Percentiles rank a stretch among this genome's conserved stretches.
phyloP scores from a whole-genome alignment of 2,797 vertebrate genomes.

The Lophotriccus pileatus region DNA sequence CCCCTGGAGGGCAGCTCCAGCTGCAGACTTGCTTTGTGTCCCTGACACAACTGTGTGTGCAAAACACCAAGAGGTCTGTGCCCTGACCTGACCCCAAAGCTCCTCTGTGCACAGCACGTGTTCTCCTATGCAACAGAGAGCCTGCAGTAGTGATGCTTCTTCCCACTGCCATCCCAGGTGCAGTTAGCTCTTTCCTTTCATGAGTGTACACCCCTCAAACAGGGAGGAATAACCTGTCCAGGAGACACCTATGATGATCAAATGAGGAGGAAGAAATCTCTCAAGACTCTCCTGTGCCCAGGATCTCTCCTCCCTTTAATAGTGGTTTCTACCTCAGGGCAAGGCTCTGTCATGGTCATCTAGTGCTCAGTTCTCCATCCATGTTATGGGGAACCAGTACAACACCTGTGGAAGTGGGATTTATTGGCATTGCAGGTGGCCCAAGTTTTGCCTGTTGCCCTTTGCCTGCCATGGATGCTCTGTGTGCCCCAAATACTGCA shows the following conservation, averaged over 20 bases:
- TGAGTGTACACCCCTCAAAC: neutral
- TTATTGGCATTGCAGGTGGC: neutral
- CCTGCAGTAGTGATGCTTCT: neutral
- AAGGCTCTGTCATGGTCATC: accelerated
- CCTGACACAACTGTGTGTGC: neutral
- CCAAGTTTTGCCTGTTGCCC: neutral
- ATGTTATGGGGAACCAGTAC: neutral
- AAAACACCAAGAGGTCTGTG: neutral
- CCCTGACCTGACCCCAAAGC: neutral
- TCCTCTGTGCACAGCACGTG: neutral
- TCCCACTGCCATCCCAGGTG: neutral
- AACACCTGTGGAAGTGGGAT: neutral
- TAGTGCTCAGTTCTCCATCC: neutral
- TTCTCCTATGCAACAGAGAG: neutral
- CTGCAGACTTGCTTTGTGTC: neutral
- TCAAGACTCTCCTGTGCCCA: neutral
- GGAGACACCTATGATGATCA: neutral
- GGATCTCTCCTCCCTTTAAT: neutral
- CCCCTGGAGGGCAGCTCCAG: neutral
- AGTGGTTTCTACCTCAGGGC: neutral
- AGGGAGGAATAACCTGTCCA: neutral
- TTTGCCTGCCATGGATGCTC: neutral
- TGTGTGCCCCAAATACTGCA: neutral
- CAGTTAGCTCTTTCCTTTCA: neutral
- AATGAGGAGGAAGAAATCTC: neutral